Evolutionary conservation across 2,888 invertebrate genomes (phyloP).

Genomic region (Panopea generosa): DNA sequence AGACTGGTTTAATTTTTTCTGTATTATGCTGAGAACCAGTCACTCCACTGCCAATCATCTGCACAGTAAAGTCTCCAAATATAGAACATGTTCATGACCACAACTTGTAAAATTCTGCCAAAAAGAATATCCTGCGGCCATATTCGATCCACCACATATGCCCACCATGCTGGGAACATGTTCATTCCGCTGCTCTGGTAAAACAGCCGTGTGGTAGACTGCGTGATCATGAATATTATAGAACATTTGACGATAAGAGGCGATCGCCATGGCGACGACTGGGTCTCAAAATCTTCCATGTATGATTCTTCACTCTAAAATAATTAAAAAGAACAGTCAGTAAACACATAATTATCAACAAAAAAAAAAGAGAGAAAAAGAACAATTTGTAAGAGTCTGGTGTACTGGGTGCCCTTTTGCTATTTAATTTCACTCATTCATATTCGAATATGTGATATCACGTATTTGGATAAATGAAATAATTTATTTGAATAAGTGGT

Average conservation of each 20-base stretch:
- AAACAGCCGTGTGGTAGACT: constrained; percentile 69
- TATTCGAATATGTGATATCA: too few species aligned
- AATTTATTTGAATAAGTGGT: too few species aligned
- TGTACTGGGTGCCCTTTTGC: too few species aligned
- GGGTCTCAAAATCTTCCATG: constrained; percentile 55
- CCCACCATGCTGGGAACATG: constrained; percentile 44
- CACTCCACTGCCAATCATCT: constrained; percentile 77
- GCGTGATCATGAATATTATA: constrained; percentile 78
- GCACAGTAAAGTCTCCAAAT: constrained; percentile 77
- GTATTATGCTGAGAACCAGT: constrained; percentile 69
- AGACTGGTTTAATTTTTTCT: too few species aligned
- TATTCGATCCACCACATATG: constrained; percentile 41
- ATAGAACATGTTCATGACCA: constrained; percentile 72
- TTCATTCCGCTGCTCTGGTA: constrained; percentile 68
- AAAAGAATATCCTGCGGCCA: constrained; percentile 73
- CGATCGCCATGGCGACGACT: constrained; percentile 71
- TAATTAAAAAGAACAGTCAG: not conserved
- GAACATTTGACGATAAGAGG: constrained; percentile 75
- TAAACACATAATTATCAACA: not conserved
- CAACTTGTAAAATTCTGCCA: constrained; percentile 72
- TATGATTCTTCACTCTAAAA: constrained; percentile 58
- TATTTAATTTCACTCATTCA: too few species aligned
- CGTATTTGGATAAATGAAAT: too few species aligned
- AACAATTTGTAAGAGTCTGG: too few species aligned
- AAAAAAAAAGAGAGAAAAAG: too few species aligned